These are phyloP conservation scores for Syrmaticus mikado DNA, from an alignment of 2,113 vertebrate genomes.

Conservation along the genomic window DNA sequence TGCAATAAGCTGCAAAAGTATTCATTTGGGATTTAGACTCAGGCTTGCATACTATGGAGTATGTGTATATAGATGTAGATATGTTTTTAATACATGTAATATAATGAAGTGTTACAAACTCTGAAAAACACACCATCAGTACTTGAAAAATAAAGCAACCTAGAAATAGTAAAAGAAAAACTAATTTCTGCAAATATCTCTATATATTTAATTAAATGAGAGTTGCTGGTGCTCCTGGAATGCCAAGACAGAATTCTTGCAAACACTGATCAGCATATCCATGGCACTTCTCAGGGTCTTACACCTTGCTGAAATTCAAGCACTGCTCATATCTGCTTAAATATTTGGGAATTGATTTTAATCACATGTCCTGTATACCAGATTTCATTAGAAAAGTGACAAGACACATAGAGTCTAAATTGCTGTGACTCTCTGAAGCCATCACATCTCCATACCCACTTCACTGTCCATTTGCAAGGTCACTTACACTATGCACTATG, in stretches of 20 bases:
- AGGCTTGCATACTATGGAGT: too few relatives aligned
- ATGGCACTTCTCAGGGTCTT: neutral
- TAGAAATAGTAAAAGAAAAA: neutral
- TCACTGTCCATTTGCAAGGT: neutral
- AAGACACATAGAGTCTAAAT: neutral
- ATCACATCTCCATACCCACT: neutral
- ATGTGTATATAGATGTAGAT: too few relatives aligned
- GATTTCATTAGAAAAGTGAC: neutral
- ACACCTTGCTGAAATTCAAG: neutral
- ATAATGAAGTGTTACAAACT: neutral
- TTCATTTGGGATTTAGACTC: too few relatives aligned
- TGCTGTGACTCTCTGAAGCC: neutral
- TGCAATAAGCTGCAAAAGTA: too few relatives aligned
- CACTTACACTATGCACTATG: neutral
- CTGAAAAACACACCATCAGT: neutral
- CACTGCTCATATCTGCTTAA: neutral
- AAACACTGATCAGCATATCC: neutral
- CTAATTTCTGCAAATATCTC: neutral
- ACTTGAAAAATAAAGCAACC: neutral
- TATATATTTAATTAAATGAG: neutral
- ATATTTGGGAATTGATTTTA: neutral
- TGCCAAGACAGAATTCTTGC: neutral
- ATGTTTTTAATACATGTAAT: too few relatives aligned
- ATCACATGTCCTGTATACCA: accelerated
- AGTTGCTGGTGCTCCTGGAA: neutral